phyloP scores from a whole-genome alignment of 2,797 vertebrate species.

The Moxostoma hubbsi region DNA sequence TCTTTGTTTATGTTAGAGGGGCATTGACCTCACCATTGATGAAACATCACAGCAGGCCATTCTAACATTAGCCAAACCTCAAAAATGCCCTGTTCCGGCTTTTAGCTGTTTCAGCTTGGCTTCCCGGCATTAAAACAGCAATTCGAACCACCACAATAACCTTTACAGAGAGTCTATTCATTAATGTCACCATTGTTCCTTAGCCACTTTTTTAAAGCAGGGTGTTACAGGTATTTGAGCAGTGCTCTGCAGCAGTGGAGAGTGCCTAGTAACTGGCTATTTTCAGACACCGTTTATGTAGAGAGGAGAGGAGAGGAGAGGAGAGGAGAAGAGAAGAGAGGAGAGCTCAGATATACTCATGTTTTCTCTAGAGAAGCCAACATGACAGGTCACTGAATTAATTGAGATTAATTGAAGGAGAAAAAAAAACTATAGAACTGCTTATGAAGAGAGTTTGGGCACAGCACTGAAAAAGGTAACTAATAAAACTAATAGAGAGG shows the following conservation, averaged over 20 bases:
- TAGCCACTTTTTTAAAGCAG: constrained; percentile 52
- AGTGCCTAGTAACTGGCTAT: constrained; percentile 69
- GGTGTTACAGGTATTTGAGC: constrained; percentile 39
- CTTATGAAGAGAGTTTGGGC: constrained; percentile 15
- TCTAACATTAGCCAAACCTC: constrained; percentile 13
- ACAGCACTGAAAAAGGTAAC: constrained; percentile 53
- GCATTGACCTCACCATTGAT: constrained; percentile 18
- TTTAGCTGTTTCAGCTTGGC: constrained; percentile 20
- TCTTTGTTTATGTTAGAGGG: background rate
- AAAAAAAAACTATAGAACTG: constrained; percentile 49
- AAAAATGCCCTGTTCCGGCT: constrained; percentile 22
- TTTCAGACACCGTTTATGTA: constrained; percentile 63
- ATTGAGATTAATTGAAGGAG: constrained; percentile 6
- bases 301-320: constrained; percentile 53
- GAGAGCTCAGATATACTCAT: background rate
- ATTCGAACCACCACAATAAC: constrained; percentile 33
- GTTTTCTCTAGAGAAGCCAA: constrained; percentile 48
- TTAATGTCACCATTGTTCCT: constrained; percentile 56
- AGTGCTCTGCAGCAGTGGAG: constrained; percentile 24
- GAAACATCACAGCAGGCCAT: constrained; percentile 22
- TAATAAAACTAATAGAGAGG: constrained; percentile 58
- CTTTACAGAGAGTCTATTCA: constrained; percentile 46
- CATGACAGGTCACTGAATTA: constrained; percentile 37
- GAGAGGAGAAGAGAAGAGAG: constrained; percentile 49
- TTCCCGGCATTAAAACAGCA: constrained; percentile 23